Percentiles rank a stretch among this genome's conserved stretches.
phyloP scores from a whole-genome alignment of 1,140 invertebrate genomes.

The Polypedilum vanderplanki region DNA sequence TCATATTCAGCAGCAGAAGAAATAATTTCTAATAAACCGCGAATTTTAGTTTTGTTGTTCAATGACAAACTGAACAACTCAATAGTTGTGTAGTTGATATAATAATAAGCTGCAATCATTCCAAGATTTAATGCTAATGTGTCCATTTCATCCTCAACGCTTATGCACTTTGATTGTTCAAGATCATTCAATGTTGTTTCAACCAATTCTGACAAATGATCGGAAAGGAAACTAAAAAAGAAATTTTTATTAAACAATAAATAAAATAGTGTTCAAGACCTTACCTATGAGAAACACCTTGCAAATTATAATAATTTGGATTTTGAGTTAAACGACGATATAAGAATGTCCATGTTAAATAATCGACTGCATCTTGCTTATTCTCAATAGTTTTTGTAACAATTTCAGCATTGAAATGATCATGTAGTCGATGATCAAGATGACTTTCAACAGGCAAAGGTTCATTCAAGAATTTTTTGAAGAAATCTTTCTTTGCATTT shows the following conservation, averaged over 20 bases:
- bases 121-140: slow-evolving; percentile 92
- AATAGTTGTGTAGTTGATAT: slow-evolving; percentile 99
- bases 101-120: slow-evolving; percentile 99
- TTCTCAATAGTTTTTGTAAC: slow-evolving; percentile 99
- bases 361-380: slow-evolving; percentile 99
- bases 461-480: slow-evolving; percentile 97
- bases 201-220: slow-evolving; percentile 96
- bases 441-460: slow-evolving; percentile 97
- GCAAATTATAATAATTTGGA: slow-evolving; percentile 98
- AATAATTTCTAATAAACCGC: slow-evolving; percentile 95
- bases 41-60: slow-evolving; percentile 95
- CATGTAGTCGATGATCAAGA: slow-evolving; percentile 93
- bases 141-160: slow-evolving; percentile 97
- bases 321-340: slow-evolving; percentile 97
- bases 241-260: background rate
- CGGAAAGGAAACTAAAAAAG: slow-evolving; percentile 74
- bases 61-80: slow-evolving; percentile 96
- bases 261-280: background rate
- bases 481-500: slow-evolving; percentile 96
- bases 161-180: slow-evolving; percentile 97
- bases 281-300: slow-evolving; percentile 85
- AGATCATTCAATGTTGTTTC: slow-evolving; percentile 93
- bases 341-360: slow-evolving; percentile 98
- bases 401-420: slow-evolving; percentile 99
- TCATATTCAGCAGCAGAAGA: slow-evolving; percentile 96